Evolutionary conservation across 2,888 invertebrate genomes (phyloP), one percentile per base, ranked within the genome.

Genomic region (Volucella zonaria): DNA sequence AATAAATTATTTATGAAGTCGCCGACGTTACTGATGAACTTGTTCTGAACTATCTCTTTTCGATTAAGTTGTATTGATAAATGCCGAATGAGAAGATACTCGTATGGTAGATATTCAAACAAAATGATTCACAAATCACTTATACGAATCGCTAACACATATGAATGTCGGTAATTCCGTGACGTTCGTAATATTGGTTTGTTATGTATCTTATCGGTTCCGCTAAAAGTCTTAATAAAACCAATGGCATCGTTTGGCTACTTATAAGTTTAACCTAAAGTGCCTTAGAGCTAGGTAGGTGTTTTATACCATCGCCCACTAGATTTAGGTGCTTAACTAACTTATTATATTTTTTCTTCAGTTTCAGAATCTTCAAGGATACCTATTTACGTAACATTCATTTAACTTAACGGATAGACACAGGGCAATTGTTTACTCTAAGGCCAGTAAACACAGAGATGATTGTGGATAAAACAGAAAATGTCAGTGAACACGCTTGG

Each of bases 351-450:
- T 77, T 42, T 54, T 64, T 18, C 4, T 61, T 54, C 38, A n/a
- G 96, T 97, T 92, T 97, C 97, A 85, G 97, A 92, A 93, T 97
- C 96, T 90, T 96, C 96, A 88, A 95, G 95, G 87, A 95, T 95
- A 88, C 93, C 93, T 97, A 91, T 98, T 73, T 73, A 51, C 70
- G 54, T 54, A 59, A 67, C 45, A 68, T 74, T 83, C 83, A 75
- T 71, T 80, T 70, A 80, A 23, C 18, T 76, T 80, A 80, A 80
- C 76, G 71, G 76, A 97, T 8, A 98, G 97, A 87, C 98, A 47
- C 31, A 76, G 59, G 12, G 43, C 76, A 86, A 67, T 62, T 23
- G 43, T 66, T 47, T 47, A 18, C 58, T 49, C 4, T 47, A 58
- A 58, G 45, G 42, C 1, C 2, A 31, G 31, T 31, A 9, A 38